A percentile compares a stretch with the other conserved stretches of the same genome.
These are phyloP conservation scores for Druceiella hillmani DNA, from an alignment of 2,888 invertebrate genomes.

Conservation along the genomic window DNA sequence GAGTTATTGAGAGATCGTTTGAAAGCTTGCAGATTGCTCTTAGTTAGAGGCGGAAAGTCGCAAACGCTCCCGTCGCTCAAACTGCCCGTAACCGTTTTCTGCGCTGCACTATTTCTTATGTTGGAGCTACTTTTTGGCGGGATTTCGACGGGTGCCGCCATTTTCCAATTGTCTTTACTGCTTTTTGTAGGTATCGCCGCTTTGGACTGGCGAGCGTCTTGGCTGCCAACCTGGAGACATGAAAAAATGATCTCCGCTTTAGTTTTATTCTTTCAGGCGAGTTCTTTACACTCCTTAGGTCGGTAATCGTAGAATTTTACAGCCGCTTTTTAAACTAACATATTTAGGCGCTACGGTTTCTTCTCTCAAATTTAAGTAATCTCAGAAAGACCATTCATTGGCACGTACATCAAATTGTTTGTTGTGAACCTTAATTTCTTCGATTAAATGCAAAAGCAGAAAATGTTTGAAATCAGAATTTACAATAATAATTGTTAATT, in stretches of 20 bases:
- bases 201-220: constrained; percentile 49
- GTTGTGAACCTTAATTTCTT: too few relatives aligned
- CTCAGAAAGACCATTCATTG: too few relatives aligned
- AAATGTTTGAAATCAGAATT: too few relatives aligned
- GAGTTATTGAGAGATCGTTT: constrained; percentile 15
- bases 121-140: neutral
- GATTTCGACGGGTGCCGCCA: constrained; percentile 32
- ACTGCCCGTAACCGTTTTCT: constrained; percentile 11
- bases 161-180: constrained; percentile 29
- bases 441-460: too few relatives aligned
- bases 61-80: constrained; percentile 40
- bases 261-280: too few relatives aligned
- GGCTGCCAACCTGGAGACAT: constrained; percentile 55
- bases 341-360: too few relatives aligned
- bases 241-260: constrained; percentile 55
- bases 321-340: too few relatives aligned
- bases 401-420: too few relatives aligned
- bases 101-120: neutral
- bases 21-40: constrained; percentile 27
- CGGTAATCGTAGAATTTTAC: too few relatives aligned
- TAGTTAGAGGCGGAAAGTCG: constrained; percentile 33
- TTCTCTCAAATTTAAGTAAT: too few relatives aligned
- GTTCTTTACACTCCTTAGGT: too few relatives aligned
- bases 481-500: too few relatives aligned
- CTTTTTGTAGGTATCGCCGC: constrained; percentile 40